These are phyloP conservation scores for Caenorhabditis sp. DNA, from an alignment of 2,888 invertebrate species.

Conservation along the genomic window DNA sequence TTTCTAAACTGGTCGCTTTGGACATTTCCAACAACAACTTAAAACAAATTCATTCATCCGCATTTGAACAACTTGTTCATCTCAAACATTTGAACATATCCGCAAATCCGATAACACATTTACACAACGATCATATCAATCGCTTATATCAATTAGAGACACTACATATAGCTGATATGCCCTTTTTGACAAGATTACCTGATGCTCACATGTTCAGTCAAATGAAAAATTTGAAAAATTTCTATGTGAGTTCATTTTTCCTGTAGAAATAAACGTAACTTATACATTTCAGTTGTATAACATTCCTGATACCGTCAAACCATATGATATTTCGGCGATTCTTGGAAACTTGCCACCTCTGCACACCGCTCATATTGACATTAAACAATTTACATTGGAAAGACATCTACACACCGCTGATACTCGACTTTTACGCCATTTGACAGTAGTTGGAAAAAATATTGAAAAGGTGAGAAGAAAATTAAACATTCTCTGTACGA, in stretches of 20 bases:
- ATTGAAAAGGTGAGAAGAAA: conserved; percentile 43
- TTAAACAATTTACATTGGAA: conserved; percentile 48
- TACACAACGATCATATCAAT: conserved; percentile 55
- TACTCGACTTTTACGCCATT: conserved; percentile 54
- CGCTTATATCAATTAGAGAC: conserved; percentile 57
- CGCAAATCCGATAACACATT: conserved; percentile 53
- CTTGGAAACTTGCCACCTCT: conserved; percentile 62
- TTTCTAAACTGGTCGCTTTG: conserved; percentile 50
- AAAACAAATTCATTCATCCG: conserved; percentile 44
- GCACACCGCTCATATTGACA: conserved; percentile 56
- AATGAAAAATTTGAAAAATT: conserved; percentile 54
- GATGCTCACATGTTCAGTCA: conserved; percentile 47
- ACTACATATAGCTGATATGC: conserved; percentile 58
- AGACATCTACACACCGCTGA: conserved; percentile 56
- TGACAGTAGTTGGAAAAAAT: conserved; percentile 53
- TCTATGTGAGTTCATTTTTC: conserved; percentile 30
- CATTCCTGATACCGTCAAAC: conserved; percentile 42
- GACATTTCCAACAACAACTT: conserved; percentile 63
- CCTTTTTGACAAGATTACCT: conserved; percentile 54
- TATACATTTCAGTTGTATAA: conserved; percentile 56
- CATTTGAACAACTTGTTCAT: conserved; percentile 54
- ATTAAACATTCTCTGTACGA: no score
- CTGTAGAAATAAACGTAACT: neutral
- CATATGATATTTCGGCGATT: conserved; percentile 58
- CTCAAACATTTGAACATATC: conserved; percentile 65